These are phyloP conservation scores for Andrena marginata DNA, from an alignment of 2,888 invertebrate genomes.

Conservation along the genomic window DNA sequence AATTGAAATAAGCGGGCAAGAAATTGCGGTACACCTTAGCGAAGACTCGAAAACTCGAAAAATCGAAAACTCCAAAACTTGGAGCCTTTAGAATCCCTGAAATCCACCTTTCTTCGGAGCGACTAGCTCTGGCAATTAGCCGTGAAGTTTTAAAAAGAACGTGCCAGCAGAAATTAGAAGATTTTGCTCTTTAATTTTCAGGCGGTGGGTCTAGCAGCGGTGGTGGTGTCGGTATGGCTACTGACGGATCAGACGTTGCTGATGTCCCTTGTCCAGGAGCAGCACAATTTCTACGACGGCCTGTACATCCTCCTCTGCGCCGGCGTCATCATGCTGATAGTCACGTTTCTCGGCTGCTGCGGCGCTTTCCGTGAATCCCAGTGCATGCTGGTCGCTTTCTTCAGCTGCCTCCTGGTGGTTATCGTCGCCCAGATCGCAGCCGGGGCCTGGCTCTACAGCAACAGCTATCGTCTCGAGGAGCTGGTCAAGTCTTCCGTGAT, in stretches of 20 bases:
- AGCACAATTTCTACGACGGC: constrained; percentile 89
- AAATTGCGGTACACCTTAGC: too few species aligned
- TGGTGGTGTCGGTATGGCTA: constrained; percentile 92
- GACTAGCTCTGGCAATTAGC: too few species aligned
- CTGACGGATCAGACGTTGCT: constrained; percentile 91
- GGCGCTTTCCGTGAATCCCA: constrained; percentile 92
- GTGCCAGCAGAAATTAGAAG: too few species aligned
- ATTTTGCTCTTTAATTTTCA: constrained; percentile 82
- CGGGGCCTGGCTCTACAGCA: constrained; percentile 91
- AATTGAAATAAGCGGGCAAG: not conserved
- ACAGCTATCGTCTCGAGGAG: constrained; percentile 89
- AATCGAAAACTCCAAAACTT: too few species aligned
- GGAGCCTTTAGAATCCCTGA: too few species aligned
- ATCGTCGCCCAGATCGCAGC: constrained; percentile 92
- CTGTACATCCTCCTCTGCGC: constrained; percentile 90
- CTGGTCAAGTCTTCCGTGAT: constrained; percentile 86
- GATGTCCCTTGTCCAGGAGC: constrained; percentile 89
- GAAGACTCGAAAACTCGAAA: too few species aligned
- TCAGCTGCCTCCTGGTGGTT: constrained; percentile 91
- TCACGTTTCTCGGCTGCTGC: constrained; percentile 93
- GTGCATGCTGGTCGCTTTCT: constrained; percentile 92
- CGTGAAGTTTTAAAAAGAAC: too few species aligned
- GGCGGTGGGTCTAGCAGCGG: constrained; percentile 90
- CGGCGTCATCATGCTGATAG: constrained; percentile 90
- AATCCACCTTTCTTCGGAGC: too few species aligned